These are phyloP conservation scores for Brachycybe producta DNA, from an alignment of 2,888 invertebrate species.

Conservation along the genomic window DNA sequence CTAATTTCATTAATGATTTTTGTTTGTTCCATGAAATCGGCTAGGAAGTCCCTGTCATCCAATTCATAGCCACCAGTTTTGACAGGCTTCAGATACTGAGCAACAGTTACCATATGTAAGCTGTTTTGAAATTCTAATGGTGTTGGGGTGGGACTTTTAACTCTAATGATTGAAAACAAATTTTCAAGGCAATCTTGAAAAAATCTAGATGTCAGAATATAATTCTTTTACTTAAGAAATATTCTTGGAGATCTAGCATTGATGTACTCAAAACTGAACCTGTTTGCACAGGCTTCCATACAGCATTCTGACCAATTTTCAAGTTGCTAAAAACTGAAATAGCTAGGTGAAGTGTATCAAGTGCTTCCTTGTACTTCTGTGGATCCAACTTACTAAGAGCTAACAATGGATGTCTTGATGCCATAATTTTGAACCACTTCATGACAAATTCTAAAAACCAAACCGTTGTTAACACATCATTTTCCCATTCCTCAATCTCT, in stretches of 20 bases:
- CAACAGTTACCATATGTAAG: neutral
- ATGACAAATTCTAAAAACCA: conserved; percentile 5
- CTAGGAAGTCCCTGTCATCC: neutral
- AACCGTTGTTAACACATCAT: neutral
- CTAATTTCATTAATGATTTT: no score
- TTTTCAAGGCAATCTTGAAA: neutral
- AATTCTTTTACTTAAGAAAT: neutral
- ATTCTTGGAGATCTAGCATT: neutral
- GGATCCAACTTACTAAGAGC: neutral
- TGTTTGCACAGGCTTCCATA: conserved; percentile 1
- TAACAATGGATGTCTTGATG: neutral
- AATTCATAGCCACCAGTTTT: neutral
- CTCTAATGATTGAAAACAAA: neutral
- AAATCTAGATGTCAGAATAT: neutral
- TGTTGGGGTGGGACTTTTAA: neutral
- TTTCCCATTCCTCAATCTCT: neutral
- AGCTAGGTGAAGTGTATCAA: neutral
- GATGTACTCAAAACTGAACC: neutral
- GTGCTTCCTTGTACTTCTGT: conserved; percentile 4
- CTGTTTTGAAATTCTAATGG: neutral
- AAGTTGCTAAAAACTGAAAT: neutral
- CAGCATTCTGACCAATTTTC: conserved; percentile 1
- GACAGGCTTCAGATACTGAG: neutral
- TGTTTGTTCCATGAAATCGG: conserved; percentile 1
- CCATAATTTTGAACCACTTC: conserved; percentile 2